Conservation (phyloP, 2,888 invertebrate species). For the Leptopilina syphax region DNA sequence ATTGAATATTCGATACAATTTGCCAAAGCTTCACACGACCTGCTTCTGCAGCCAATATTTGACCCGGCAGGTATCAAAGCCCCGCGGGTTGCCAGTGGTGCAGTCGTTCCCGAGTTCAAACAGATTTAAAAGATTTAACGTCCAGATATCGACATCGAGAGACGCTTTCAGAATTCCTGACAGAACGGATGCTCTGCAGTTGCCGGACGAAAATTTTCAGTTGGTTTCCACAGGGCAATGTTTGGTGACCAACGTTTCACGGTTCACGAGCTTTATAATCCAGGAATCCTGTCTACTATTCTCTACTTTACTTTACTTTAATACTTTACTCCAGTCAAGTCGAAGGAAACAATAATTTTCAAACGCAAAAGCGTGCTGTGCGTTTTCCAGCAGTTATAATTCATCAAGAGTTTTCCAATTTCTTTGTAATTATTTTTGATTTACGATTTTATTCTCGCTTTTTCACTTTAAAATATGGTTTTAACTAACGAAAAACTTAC, state of each 20-base stretch:
- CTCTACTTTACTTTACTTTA: background rate
- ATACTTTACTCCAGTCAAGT: background rate
- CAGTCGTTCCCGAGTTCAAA: constrained; percentile 26
- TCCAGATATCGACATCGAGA: constrained; percentile 27
- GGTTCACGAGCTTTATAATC: constrained; percentile 2
- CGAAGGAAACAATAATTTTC: constrained; percentile 39
- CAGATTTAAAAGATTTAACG: constrained; percentile 35
- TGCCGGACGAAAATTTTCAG: background rate
- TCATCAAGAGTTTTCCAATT: constrained; percentile 22
- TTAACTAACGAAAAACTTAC: background rate
- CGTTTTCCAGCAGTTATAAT: constrained; percentile 25
- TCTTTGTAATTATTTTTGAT: constrained; percentile 37
- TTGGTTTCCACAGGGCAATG: background rate
- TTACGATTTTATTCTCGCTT: constrained; percentile 15
- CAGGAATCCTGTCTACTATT: background rate
- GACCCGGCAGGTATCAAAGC: constrained; percentile 63
- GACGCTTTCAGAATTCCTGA: constrained; percentile 26
- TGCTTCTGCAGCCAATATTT: constrained; percentile 61
- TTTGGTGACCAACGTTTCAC: constrained; percentile 29
- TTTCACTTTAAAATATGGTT: constrained; percentile 12
- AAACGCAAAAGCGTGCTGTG: constrained; percentile 23
- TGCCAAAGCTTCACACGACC: constrained; percentile 60
- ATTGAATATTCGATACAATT: constrained; percentile 67
- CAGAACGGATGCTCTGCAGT: background rate
- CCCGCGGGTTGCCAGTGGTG: constrained; percentile 40